Base-by-base conservation (phyloP, 2,113 vertebrate genomes). In the Tricholaema leucomelas region DNA sequence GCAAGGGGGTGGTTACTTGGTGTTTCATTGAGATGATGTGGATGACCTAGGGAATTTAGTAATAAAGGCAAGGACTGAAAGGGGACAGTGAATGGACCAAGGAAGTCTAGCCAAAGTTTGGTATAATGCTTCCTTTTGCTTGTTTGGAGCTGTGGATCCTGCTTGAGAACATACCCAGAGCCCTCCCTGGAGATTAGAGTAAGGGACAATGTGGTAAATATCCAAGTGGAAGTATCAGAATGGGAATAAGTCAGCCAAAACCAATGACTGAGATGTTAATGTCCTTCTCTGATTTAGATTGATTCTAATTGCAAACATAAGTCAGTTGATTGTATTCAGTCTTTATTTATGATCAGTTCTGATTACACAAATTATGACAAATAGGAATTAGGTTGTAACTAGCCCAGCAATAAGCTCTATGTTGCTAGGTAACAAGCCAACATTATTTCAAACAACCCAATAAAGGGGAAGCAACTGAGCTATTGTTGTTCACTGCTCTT, bases 361-460 rank as follows among this genome's bases (percentile, higher is more conserved):
- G 97, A 97, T 97, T 97, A 97, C 96, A 97, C 93, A 97, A 98
- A 98, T 97, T 96, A 97, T 98, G 96, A 98, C 96, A 98, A 98
- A 98, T 97, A 97, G 94, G 96, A 96, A 97, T 97, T 92, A 92
- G 94, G 75, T 90, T 97, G 92, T 97, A 97, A 97, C 88, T 84
- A 95, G 93, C 92, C 93, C 87, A 93, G 94, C 95, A 96, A 96
- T 97, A 90, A 97, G 93, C 76, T 96, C 92, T 91, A 59, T 91
- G 97, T 98, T 98, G 97, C 98, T 98, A 98, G 96, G 97, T 94
- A 98, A 98, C 97, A 91, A 94, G 90, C 79, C 87, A 97, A 91
- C 87, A 96, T 87, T 82, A 96, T 96, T 97, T 91, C 91, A 91
- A 92, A 93, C 81, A 93, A 89, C 77, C 84, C 72, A 63, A 94